phyloP scores from a whole-genome alignment of 92 coral and sea anemone genomes.

The Parazoanthus atlanticus region DNA sequence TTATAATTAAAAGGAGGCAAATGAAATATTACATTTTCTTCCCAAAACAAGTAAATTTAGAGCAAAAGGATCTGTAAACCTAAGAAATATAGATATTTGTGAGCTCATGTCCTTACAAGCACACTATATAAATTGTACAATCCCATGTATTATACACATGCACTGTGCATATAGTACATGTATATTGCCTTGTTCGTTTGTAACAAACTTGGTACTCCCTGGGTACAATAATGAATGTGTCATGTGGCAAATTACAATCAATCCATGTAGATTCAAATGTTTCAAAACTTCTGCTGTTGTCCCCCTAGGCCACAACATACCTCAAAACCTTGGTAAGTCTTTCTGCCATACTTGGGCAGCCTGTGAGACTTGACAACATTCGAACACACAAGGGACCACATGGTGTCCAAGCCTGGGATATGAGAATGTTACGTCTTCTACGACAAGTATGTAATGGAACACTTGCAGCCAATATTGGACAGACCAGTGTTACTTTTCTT shows the following conservation, averaged over 20 bases:
- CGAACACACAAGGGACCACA: constrained; percentile 49
- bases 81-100: background rate
- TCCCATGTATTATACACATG: no score
- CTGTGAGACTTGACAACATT: constrained; percentile 77
- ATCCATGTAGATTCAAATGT: no score
- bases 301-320: constrained; percentile 46
- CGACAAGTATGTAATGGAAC: constrained; percentile 94
- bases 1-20: no score
- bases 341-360: constrained; percentile 68
- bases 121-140: no score
- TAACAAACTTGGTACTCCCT: no score
- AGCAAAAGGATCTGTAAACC: background rate
- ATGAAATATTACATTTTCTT: no score
- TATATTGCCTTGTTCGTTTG: no score
- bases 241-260: no score
- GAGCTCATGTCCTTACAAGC: no score
- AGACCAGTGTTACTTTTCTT: constrained; percentile 83
- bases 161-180: no score
- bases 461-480: constrained; percentile 83
- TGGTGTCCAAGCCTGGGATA: constrained; percentile 86
- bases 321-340: constrained; percentile 70
- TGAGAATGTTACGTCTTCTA: constrained; percentile 85
- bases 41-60: background rate
- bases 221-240: no score
- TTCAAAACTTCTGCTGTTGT: background rate